Conservation (phyloP, 92 coral and sea anemone species). For the Porites cylindrica region DNA sequence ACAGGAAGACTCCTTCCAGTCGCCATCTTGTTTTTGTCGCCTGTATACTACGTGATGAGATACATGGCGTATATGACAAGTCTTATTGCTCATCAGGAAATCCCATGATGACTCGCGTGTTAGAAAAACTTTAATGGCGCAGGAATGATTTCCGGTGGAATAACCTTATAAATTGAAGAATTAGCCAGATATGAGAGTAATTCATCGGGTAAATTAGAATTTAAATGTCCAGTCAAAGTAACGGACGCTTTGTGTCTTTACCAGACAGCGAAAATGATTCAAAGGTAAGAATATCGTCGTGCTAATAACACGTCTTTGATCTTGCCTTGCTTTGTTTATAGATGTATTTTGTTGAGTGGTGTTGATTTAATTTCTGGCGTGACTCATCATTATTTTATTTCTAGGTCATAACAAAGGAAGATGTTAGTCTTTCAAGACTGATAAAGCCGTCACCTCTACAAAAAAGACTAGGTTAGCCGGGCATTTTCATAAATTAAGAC, state of each 20-base stretch:
- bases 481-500: not conserved
- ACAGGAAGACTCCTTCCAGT: slow-evolving; percentile 74
- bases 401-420: slow-evolving; percentile 62
- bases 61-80: not conserved
- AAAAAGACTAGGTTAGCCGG: slow-evolving; percentile 61
- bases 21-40: slow-evolving; percentile 81
- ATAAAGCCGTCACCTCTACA: slow-evolving; percentile 78
- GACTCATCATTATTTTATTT: not conserved
- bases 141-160: slow-evolving; percentile 35
- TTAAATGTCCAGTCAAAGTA: slow-evolving; percentile 49
- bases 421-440: slow-evolving; percentile 61
- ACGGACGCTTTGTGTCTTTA: slow-evolving; percentile 35
- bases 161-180: not conserved
- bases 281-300: slow-evolving; percentile 2
- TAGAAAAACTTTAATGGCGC: slow-evolving; percentile 23
- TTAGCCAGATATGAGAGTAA: slow-evolving; percentile 20
- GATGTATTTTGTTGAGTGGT: not conserved
- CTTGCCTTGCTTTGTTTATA: not conserved
- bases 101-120: slow-evolving; percentile 20
- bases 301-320: not conserved
- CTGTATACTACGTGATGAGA: slow-evolving; percentile 26
- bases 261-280: slow-evolving; percentile 31
- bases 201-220: slow-evolving; percentile 2
- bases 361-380: slow-evolving; percentile 3
- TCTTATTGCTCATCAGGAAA: not conserved